phyloP scores from a whole-genome alignment of 1,140 invertebrate genomes.

The Anagrus nilaparvatae region DNA sequence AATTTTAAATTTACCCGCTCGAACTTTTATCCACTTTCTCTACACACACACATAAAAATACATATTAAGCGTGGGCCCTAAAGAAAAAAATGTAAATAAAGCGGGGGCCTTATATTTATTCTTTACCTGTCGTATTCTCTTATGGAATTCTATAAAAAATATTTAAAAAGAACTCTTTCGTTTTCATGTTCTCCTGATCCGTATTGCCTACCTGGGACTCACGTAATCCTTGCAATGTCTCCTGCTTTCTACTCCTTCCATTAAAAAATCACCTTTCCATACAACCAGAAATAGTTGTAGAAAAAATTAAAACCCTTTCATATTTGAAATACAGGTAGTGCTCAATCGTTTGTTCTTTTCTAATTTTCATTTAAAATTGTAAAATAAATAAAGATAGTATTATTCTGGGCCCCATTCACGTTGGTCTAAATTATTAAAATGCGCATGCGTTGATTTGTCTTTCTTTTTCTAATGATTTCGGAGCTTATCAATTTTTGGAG shows the following conservation, averaged over 20 bases:
- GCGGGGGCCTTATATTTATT: too few species aligned
- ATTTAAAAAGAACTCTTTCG: slow-evolving; percentile 14
- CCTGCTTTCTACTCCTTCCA: not conserved
- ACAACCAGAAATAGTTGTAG: not conserved
- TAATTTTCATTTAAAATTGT: not conserved
- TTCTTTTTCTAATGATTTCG: too few species aligned
- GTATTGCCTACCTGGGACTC: slow-evolving; percentile 26
- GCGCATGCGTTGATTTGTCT: too few species aligned
- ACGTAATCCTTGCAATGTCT: slow-evolving; percentile 13
- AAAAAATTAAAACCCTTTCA: not conserved
- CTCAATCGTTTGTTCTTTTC: not conserved
- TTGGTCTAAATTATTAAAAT: too few species aligned
- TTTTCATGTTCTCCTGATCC: slow-evolving; percentile 25
- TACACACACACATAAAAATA: not conserved
- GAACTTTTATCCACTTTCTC: too few species aligned
- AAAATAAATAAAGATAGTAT: slow-evolving; percentile 3
- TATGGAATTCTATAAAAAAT: slow-evolving; percentile 3
- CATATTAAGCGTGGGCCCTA: not conserved
- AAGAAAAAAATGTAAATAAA: not conserved
- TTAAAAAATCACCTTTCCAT: not conserved
- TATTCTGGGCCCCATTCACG: not conserved
- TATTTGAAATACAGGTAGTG: not conserved
- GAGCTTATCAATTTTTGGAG: too few species aligned
- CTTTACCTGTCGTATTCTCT: too few species aligned
- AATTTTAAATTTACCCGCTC: too few species aligned